Evolutionary conservation across 1,140 invertebrate species (phyloP).

Genomic region (Drosophila fuyamai): DNA sequence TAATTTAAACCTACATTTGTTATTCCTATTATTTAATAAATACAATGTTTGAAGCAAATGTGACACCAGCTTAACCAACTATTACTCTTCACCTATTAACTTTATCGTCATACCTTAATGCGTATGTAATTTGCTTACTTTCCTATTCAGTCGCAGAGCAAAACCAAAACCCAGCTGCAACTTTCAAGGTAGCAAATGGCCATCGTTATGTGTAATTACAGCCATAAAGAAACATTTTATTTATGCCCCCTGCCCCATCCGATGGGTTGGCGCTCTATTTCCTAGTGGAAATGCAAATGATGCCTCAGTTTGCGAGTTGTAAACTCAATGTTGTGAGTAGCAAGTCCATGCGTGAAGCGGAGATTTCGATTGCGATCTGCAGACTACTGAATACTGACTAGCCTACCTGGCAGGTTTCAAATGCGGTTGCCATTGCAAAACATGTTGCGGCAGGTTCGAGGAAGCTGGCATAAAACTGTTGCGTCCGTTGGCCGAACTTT

Average conservation of each 20-base stretch:
- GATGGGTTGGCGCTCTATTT: constrained; percentile 62
- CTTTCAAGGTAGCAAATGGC: constrained; percentile 36
- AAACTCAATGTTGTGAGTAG: constrained; percentile 16
- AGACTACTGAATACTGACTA: constrained; percentile 24
- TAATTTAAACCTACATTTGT: too few relatives aligned
- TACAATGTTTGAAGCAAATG: not conserved
- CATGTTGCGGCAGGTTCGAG: constrained; percentile 63
- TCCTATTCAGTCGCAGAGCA: constrained; percentile 37
- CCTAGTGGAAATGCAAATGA: constrained; percentile 78
- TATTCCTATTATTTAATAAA: not conserved
- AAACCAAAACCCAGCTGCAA: constrained; percentile 11
- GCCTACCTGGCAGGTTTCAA: constrained; percentile 56
- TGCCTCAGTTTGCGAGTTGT: constrained; percentile 28
- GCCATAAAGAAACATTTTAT: constrained; percentile 78
- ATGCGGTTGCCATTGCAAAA: constrained; percentile 56
- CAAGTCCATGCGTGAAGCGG: constrained; percentile 51
- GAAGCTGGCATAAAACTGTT: constrained; percentile 84
- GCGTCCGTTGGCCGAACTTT: constrained; percentile 78
- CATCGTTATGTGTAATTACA: constrained; percentile 59
- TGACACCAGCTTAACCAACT: not conserved
- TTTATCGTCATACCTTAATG: constrained; percentile 9
- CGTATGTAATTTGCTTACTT: constrained; percentile 18
- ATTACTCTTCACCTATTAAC: constrained; percentile 7
- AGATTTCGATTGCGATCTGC: constrained; percentile 64
- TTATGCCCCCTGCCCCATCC: constrained; percentile 43